A percentile compares a stretch with the other conserved stretches of the same genome.
phyloP scores from a whole-genome alignment of 2,797 vertebrate genomes.

The Phalanger gymnotis region DNA sequence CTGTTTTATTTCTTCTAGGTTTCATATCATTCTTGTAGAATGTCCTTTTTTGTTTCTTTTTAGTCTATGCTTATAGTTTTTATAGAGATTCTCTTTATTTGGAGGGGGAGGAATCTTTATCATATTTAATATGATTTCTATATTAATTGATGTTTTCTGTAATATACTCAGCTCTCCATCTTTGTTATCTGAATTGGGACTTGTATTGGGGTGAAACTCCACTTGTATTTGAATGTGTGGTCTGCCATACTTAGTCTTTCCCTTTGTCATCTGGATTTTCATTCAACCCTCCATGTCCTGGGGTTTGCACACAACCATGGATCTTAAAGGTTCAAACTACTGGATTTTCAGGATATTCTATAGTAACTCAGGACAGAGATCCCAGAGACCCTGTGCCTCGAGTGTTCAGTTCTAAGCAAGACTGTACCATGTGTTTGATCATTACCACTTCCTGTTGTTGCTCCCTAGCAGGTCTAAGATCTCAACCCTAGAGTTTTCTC shows the following conservation, averaged over 20 bases:
- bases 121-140: neutral
- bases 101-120: neutral
- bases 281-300: neutral
- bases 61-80: neutral
- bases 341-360: neutral
- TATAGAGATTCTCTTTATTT: neutral
- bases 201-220: neutral
- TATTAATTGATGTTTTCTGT: neutral
- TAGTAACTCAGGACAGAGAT: neutral
- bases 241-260: neutral
- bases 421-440: too few species aligned
- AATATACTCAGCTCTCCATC: neutral
- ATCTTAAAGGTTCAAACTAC: neutral
- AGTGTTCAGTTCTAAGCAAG: too few species aligned
- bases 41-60: neutral
- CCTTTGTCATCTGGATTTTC: neutral
- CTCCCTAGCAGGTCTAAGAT: neutral
- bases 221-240: neutral
- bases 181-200: neutral
- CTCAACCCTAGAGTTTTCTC: neutral
- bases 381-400: neutral
- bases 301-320: neutral
- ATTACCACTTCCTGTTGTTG: neutral
- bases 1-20: neutral
- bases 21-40: neutral